phyloP scores from a whole-genome alignment of 2,888 invertebrate species.

The Hyppa rectilinea region DNA sequence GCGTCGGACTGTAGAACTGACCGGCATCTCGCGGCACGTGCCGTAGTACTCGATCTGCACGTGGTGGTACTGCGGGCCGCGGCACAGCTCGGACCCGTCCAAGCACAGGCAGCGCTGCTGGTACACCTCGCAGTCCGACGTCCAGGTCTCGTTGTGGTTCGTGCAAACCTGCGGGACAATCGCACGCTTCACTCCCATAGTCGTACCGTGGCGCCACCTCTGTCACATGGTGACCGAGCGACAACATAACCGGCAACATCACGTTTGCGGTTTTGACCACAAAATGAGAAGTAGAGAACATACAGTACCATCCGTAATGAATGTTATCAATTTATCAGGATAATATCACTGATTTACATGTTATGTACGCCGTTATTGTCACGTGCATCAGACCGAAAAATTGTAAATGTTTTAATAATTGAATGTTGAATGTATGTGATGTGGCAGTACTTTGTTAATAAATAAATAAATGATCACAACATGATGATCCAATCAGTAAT shows the following conservation, averaged over 20 bases:
- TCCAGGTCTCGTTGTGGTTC: conserved; percentile 98
- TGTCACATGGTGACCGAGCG: neutral
- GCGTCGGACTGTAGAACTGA: conserved; percentile 71
- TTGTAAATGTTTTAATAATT: too few species aligned
- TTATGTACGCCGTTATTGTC: too few species aligned
- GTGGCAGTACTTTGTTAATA: too few species aligned
- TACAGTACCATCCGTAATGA: neutral
- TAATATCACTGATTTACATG: too few species aligned
- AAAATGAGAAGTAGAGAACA: neutral
- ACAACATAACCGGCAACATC: neutral
- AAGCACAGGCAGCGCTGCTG: conserved; percentile 98
- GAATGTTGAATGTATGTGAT: too few species aligned
- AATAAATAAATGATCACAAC: conserved; percentile 2
- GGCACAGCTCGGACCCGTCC: conserved; percentile 93
- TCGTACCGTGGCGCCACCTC: neutral
- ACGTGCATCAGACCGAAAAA: too few species aligned
- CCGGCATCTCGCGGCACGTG: conserved; percentile 94
- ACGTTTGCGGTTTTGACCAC: neutral
- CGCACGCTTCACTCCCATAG: neutral
- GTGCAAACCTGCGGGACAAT: conserved; percentile 93
- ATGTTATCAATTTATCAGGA: conserved; percentile 11
- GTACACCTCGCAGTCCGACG: conserved; percentile 98
- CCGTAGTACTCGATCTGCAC: conserved; percentile 99
- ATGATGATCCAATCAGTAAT: conserved; percentile 7
- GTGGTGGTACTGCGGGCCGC: conserved; percentile 94